Conservation (phyloP, 2,888 invertebrate genomes). For the Scelioninae gen. 1 region DNA sequence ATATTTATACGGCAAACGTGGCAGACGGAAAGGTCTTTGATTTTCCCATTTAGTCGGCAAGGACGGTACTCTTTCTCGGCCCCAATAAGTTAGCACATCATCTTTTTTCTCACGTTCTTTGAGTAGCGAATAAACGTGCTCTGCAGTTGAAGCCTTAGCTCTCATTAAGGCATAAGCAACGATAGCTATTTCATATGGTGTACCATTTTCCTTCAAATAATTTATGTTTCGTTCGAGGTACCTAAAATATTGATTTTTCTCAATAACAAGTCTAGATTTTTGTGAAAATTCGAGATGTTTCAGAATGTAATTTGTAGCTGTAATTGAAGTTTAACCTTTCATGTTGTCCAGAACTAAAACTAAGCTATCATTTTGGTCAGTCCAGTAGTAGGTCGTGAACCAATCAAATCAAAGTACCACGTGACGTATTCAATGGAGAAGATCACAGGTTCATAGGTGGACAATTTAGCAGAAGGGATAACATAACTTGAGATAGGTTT, state of each 20-base stretch:
- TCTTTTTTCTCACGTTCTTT: slow-evolving; percentile 88
- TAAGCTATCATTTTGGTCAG: too few relatives aligned
- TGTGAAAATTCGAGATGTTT: too few relatives aligned
- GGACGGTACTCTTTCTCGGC: slow-evolving; percentile 90
- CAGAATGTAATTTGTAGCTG: too few relatives aligned
- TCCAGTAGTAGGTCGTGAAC: too few relatives aligned
- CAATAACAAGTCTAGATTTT: slow-evolving; percentile 40
- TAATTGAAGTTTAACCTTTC: too few relatives aligned
- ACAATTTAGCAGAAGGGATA: too few relatives aligned
- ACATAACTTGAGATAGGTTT: too few relatives aligned
- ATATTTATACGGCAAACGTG: slow-evolving; percentile 93
- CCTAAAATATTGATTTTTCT: slow-evolving; percentile 68
- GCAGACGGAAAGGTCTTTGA: slow-evolving; percentile 94
- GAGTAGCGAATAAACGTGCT: slow-evolving; percentile 91
- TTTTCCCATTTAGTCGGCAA: slow-evolving; percentile 95
- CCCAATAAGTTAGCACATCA: slow-evolving; percentile 95
- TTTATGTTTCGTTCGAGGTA: slow-evolving; percentile 94
- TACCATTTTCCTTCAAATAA: slow-evolving; percentile 88
- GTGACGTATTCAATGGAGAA: too few relatives aligned
- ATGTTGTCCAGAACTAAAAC: too few relatives aligned
- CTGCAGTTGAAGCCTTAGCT: slow-evolving; percentile 92
- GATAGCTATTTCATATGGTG: slow-evolving; percentile 94
- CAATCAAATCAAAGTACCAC: too few relatives aligned
- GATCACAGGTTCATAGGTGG: too few relatives aligned
- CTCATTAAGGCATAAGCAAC: slow-evolving; percentile 94